These are phyloP conservation scores for Cantharis lateralis DNA, from an alignment of 2,888 invertebrate genomes.

Conservation along the genomic window DNA sequence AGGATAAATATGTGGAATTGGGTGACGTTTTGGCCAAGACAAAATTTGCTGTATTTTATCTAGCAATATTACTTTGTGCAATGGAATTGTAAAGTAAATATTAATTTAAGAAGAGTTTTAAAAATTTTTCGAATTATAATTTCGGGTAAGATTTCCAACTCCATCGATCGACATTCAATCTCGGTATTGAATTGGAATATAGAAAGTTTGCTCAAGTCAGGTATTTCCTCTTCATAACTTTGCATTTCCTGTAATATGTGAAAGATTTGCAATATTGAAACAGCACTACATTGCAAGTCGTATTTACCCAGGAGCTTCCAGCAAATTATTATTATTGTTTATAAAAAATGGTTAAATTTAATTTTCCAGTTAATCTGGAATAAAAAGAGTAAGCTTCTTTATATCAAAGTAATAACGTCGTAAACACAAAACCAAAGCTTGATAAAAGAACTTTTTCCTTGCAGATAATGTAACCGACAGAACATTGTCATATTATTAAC, in stretches of 20 bases:
- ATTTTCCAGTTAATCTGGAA: not conserved
- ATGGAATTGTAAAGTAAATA: not conserved
- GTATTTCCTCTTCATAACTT: constrained; percentile 15
- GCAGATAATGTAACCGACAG: not conserved
- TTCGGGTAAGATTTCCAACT: constrained; percentile 10
- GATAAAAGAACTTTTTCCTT: not conserved
- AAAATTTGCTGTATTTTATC: no score
- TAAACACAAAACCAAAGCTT: not conserved
- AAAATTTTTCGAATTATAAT: constrained; percentile 31
- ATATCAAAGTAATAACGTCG: not conserved
- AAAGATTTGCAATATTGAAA: not conserved
- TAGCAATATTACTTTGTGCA: not conserved
- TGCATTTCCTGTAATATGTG: not conserved
- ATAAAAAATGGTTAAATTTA: not conserved
- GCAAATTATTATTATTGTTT: not conserved
- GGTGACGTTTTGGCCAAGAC: not conserved
- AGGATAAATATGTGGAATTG: not conserved
- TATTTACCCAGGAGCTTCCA: not conserved
- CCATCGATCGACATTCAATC: constrained; percentile 15
- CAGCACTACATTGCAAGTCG: not conserved
- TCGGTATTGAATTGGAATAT: constrained; percentile 17
- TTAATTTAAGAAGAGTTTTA: constrained; percentile 11
- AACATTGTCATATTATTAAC: constrained; percentile 3
- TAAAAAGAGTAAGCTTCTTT: not conserved
- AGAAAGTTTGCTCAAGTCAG: constrained; percentile 6